Percentiles rank a stretch among this genome's conserved stretches.
phyloP scores from a whole-genome alignment of 2,113 vertebrate species.

The Dendrocopos noguchii region DNA sequence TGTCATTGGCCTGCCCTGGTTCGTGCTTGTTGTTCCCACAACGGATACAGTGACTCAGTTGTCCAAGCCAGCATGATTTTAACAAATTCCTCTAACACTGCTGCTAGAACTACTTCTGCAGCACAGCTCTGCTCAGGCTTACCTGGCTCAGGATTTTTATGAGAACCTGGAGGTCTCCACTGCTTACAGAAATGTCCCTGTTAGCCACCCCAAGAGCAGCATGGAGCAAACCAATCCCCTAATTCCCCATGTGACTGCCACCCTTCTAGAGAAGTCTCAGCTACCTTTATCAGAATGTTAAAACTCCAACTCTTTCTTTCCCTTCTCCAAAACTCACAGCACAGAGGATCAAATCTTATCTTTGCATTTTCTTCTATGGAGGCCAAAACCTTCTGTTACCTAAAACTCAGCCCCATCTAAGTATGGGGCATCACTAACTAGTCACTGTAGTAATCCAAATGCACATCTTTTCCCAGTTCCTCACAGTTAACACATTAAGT shows the following conservation, averaged over 20 bases:
- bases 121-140: background rate
- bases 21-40: accelerated
- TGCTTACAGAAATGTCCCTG: background rate
- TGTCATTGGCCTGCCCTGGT: background rate
- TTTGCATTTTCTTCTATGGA: background rate
- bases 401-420: background rate
- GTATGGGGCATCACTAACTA: background rate
- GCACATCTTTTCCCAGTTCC: conserved; percentile 37
- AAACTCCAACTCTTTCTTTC: background rate
- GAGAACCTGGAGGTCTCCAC: background rate
- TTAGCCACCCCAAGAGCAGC: background rate
- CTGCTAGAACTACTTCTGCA: background rate
- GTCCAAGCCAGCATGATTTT: background rate
- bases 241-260: background rate
- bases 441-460: background rate
- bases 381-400: background rate
- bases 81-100: background rate
- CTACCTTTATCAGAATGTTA: background rate
- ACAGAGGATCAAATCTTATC: background rate
- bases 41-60: background rate
- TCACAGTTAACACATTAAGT: conserved; percentile 52
- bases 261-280: background rate
- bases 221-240: accelerated
- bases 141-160: background rate
- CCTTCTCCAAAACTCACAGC: background rate